Conservation (phyloP, 2,888 invertebrate genomes). For the Chesias legatella region DNA sequence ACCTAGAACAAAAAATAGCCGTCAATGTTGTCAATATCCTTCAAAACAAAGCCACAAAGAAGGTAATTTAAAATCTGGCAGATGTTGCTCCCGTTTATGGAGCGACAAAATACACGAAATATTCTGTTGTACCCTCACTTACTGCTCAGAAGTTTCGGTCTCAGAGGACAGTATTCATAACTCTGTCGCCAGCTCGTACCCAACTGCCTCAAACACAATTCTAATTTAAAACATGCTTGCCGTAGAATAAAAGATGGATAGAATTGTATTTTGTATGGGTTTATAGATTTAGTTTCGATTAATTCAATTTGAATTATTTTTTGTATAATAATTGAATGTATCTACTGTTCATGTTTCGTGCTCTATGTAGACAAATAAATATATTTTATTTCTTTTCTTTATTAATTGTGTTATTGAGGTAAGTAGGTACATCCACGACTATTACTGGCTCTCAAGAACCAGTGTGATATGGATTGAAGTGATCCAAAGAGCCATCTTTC, state of each 20-base stretch:
- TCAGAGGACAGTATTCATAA: slow-evolving; percentile 18
- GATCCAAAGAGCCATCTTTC: no score
- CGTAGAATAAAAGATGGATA: neutral
- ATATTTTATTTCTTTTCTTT: no score
- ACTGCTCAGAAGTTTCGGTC: slow-evolving; percentile 2
- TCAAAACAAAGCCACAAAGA: no score
- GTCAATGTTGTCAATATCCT: no score
- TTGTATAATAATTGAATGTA: neutral
- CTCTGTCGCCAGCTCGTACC: slow-evolving; percentile 17
- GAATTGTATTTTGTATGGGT: neutral
- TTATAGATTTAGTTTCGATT: neutral
- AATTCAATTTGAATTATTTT: neutral
- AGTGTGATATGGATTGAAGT: no score
- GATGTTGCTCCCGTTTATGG: neutral
- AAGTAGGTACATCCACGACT: no score
- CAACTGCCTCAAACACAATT: slow-evolving; percentile 22
- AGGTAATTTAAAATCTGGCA: no score
- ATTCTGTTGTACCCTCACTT: neutral
- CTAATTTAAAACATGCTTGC: slow-evolving; percentile 23
- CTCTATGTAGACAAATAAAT: no score
- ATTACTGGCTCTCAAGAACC: no score
- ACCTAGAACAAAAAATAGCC: no score
- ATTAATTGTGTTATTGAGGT: no score
- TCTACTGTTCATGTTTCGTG: no score
- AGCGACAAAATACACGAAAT: neutral